Evolutionary conservation across 2,113 vertebrate species (phyloP), one percentile per base, ranked within the genome.

Genomic region (Phocoena phocoena): DNA sequence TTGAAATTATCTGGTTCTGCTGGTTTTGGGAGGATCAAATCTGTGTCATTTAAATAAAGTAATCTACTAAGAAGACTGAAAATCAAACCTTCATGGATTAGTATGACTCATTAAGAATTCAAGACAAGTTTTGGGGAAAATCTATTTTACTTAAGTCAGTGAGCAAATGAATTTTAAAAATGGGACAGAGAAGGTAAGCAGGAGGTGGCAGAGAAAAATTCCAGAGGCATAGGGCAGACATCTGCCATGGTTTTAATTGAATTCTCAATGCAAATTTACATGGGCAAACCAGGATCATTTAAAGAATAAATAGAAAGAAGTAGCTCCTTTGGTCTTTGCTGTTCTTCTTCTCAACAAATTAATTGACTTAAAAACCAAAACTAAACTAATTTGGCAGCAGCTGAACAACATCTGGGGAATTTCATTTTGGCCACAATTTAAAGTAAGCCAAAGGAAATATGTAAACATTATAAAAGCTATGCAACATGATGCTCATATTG

Each of bases 271-370:
- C 6, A 79, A 80, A 90, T 90, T 90, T 74, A 84, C 7, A 33
- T 3, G 18, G 5, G 2, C 2, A 68, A 92, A 2, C 31, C 25
- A 79, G 58, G 9, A 41, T 73, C 12, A 73, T 47, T 83, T 83
- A 65, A 95, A 76, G 8, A 96, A 82, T 68, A 87, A 79, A 71
- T 53, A 89, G 31, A 33, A 92, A 73, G 65, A 58, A 93, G 14
- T 55, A 90, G 12, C 18, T 82, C 15, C 73, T 92, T 5, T 65
- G 18, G 9, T 6, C 7, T 92, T 96, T 33, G 2, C 13, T 84
- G 1, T 11, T 60, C 68, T 87, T 44, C 50, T 84, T 93, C 3
- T 18, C 5, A 65, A 41, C 80, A 82, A 90, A 74, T 79, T 38
- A 38, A 5, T 65, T 77, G 26, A 60, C 2, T 67, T 36, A 15